Evolutionary conservation across 2,797 vertebrate genomes (phyloP).

Genomic region (Crocodylus rhombifer): DNA sequence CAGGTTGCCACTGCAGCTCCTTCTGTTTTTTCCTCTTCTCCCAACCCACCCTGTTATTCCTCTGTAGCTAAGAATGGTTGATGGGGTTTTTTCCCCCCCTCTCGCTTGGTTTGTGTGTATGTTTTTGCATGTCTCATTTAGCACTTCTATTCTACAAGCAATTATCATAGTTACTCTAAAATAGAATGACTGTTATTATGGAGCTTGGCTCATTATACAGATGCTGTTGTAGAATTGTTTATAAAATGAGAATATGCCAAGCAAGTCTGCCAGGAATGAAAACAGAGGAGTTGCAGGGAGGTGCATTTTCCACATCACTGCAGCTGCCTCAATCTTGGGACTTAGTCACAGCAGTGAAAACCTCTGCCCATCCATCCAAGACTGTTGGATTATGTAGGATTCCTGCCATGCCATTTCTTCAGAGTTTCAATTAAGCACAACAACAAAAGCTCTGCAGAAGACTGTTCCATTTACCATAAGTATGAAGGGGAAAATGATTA

Average conservation of each 20-base stretch:
- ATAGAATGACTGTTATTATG: slow-evolving; percentile 22
- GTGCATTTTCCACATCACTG: background rate
- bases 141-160: slow-evolving; percentile 41
- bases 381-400: background rate
- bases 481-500: rapidly evolving
- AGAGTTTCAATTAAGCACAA: background rate
- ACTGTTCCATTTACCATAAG: background rate
- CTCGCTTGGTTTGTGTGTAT: background rate
- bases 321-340: background rate
- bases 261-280: slow-evolving; percentile 34
- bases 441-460: background rate
- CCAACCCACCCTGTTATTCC: background rate
- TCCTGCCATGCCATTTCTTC: background rate
- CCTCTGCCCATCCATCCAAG: background rate
- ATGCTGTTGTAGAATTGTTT: slow-evolving; percentile 24
- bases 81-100: background rate
- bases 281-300: background rate
- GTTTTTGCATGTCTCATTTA: slow-evolving; percentile 38
- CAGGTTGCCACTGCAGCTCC: background rate
- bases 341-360: background rate
- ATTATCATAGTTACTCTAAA: slow-evolving; percentile 48
- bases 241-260: slow-evolving; percentile 27
- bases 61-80: background rate
- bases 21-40: background rate
- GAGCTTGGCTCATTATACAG: slow-evolving; percentile 29